phyloP scores from a whole-genome alignment of 1,140 invertebrate genomes.

The Dreissena polymorpha region DNA sequence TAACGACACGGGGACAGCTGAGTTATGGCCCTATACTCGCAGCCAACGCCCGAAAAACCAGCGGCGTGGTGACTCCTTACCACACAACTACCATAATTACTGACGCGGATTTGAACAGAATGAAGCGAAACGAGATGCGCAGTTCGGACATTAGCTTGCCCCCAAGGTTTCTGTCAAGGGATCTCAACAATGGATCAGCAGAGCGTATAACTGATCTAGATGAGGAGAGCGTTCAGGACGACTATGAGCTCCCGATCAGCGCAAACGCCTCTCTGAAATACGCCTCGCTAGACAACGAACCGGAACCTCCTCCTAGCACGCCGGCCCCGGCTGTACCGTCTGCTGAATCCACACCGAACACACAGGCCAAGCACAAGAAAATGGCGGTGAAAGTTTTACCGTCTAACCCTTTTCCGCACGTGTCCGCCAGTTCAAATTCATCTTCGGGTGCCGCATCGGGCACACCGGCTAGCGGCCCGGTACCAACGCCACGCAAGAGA shows the following conservation, averaged over 20 bases:
- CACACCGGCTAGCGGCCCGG: not conserved
- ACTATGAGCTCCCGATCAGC: conserved; percentile 47
- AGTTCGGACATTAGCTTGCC: not conserved
- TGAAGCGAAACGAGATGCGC: not conserved
- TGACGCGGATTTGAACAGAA: not conserved
- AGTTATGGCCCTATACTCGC: conserved; percentile 49
- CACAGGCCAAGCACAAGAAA: conserved; percentile 10
- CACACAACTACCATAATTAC: conserved; percentile 8
- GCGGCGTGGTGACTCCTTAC: not conserved
- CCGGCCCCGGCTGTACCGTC: conserved; percentile 26
- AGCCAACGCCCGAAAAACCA: not conserved
- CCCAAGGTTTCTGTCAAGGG: not conserved
- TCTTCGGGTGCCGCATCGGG: not conserved
- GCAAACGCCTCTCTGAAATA: conserved; percentile 27
- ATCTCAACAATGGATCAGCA: not conserved
- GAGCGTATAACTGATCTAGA: not conserved
- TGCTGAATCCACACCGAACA: not conserved
- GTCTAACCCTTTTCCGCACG: conserved; percentile 27
- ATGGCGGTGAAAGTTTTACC: conserved; percentile 31
- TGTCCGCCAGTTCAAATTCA: not conserved
- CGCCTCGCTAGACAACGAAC: conserved; percentile 8
- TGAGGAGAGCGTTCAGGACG: conserved; percentile 16
- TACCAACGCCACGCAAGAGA: not conserved
- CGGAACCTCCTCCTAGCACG: not conserved
- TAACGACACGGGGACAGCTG: conserved; percentile 40